Evolutionary conservation across 2,888 invertebrate species (phyloP), one percentile per base, ranked within the genome.

Genomic region (Archaeoteleia sp.): DNA sequence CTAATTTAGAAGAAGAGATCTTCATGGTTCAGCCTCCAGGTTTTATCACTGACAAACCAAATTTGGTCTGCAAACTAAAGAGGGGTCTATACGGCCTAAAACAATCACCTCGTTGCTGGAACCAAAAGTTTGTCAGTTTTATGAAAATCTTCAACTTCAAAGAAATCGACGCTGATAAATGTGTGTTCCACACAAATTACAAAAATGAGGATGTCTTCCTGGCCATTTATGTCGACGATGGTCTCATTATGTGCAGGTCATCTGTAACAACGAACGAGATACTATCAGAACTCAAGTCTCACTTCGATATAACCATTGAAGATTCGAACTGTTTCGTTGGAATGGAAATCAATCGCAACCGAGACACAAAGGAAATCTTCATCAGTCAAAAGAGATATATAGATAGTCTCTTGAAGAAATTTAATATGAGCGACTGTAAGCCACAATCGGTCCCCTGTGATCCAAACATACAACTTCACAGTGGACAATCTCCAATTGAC

Each of bases 281-380:
- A 9, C 9, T 65, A 5, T 14, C 14, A 2, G 29, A 40, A 13
- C 39, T 65, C 25, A 43, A 37, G 12, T 3, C 32, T 9, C 8
- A 14, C 2, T 70, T 67, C 17, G 54, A 54, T 15, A 51, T 70
- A 23, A 67, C 42, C n/a, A 25, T 35, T 4, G 46, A 17, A 15
- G 9, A 43, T 9, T 8, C 3, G 1, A 14, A 42, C 7, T 13
- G 13, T 6, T 69, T 62, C 20, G 29, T 55, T 4, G 67, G 58
- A 2, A 48, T 70, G 2, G 45, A 70, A 40, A 53, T 67, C 9
- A 14, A 14, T 4, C 46, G 58, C 17, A 20, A 53, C 23, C 8
- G 20, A 1, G 30, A 20, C 8, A 12, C n/a, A 14, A 29, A 43
- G 20, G 1, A 14, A 0, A 45, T 69, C 10, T 35, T 14, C 9